These are phyloP conservation scores for Ptychobarbus kaznakovi DNA, from an alignment of 2,797 vertebrate genomes.

Conservation along the genomic window DNA sequence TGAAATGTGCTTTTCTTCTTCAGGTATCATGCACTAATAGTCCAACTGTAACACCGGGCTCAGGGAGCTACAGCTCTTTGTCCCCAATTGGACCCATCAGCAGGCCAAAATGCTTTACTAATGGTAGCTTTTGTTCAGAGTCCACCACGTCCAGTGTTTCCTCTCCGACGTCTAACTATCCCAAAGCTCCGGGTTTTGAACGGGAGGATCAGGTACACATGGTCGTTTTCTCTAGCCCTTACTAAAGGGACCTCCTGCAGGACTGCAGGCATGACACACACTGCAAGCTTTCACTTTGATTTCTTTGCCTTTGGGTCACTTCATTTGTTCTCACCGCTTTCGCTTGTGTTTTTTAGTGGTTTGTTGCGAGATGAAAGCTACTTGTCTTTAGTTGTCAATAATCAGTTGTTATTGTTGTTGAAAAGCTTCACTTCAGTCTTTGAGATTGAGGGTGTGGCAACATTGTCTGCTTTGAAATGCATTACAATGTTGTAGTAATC, in stretches of 20 bases:
- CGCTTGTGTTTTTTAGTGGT: conserved; percentile 26
- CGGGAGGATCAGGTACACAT: conserved; percentile 87
- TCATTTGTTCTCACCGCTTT: conserved; percentile 14
- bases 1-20: conserved; percentile 78
- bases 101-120: conserved; percentile 86
- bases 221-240: conserved; percentile 66
- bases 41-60: conserved; percentile 84
- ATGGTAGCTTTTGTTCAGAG: conserved; percentile 85
- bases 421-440: conserved; percentile 10
- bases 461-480: conserved; percentile 21
- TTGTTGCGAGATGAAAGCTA: conserved; percentile 10
- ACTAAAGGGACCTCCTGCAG: conserved; percentile 55
- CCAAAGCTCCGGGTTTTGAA: conserved; percentile 89
- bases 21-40: conserved; percentile 88
- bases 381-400: conserved; percentile 1
- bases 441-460: conserved; percentile 16
- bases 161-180: conserved; percentile 85
- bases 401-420: neutral
- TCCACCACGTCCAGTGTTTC: conserved; percentile 82
- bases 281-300: conserved; percentile 45
- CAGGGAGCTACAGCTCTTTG: conserved; percentile 87
- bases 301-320: conserved; percentile 45
- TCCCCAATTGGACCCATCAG: conserved; percentile 84
- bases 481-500: neutral
- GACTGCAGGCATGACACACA: conserved; percentile 51